Conservation (phyloP, 2,113 vertebrate genomes). For the Apaloderma vittatum region DNA sequence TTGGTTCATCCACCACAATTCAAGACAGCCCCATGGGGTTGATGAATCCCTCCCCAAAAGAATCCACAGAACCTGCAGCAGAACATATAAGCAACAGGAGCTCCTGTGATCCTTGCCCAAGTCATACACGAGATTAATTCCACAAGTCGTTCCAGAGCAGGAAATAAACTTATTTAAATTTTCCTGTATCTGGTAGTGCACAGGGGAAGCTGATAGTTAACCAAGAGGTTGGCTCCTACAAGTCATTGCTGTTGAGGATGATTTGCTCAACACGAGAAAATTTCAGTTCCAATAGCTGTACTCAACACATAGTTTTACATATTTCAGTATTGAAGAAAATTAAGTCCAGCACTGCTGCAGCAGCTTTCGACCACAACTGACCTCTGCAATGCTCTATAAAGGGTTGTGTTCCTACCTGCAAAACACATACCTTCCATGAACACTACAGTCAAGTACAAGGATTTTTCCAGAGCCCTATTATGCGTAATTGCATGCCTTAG, state of each 20-base stretch:
- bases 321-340: neutral
- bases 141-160: neutral
- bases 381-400: neutral
- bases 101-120: neutral
- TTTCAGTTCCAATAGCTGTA: neutral
- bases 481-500: fast-evolving
- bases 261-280: neutral
- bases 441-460: neutral
- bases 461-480: neutral
- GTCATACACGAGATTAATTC: neutral
- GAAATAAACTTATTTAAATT: neutral
- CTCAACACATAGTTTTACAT: neutral
- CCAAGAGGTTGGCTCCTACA: neutral
- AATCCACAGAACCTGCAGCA: neutral
- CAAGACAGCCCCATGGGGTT: neutral
- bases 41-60: neutral
- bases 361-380: neutral
- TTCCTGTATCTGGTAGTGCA: neutral
- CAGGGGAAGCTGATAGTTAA: neutral
- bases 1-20: neutral
- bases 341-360: fast-evolving
- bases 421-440: fast-evolving
- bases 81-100: neutral
- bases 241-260: neutral
- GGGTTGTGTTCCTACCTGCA: too few relatives aligned